phyloP scores from a whole-genome alignment of 2,113 vertebrate genomes.

The Stictonetta naevosa region DNA sequence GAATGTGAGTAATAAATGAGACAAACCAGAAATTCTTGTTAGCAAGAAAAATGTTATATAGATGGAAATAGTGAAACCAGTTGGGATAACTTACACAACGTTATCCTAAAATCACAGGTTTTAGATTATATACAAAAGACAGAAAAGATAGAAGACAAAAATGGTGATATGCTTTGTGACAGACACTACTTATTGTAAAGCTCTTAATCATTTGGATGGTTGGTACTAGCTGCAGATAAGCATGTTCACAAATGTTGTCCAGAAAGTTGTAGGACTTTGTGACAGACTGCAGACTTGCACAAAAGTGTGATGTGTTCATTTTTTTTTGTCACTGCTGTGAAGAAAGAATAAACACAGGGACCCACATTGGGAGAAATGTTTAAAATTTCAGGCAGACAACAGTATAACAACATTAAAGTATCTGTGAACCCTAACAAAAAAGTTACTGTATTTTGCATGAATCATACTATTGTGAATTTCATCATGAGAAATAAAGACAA shows the following conservation, averaged over 20 bases:
- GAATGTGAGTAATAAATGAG: neutral
- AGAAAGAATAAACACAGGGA: neutral
- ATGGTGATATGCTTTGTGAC: neutral
- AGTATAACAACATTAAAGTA: neutral
- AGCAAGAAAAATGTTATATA: accelerated
- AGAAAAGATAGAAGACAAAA: neutral
- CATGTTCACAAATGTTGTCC: neutral
- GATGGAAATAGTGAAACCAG: neutral
- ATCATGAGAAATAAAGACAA: neutral
- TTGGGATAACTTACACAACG: neutral
- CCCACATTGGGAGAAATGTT: neutral
- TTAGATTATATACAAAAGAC: neutral
- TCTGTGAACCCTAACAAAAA: neutral
- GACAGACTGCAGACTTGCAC: neutral
- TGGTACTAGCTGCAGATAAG: neutral
- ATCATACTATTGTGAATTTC: neutral
- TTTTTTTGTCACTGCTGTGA: neutral
- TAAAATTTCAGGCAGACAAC: neutral
- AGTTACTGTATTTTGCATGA: neutral
- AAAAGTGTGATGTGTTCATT: neutral
- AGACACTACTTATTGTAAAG: neutral
- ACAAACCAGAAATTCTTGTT: neutral
- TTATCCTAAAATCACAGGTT: neutral
- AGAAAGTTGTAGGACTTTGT: neutral
- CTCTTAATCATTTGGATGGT: neutral